A percentile compares a stretch with the other conserved stretches of the same genome.
Conservation (phyloP, 2,797 vertebrate species). For the Poecilia gillii region DNA sequence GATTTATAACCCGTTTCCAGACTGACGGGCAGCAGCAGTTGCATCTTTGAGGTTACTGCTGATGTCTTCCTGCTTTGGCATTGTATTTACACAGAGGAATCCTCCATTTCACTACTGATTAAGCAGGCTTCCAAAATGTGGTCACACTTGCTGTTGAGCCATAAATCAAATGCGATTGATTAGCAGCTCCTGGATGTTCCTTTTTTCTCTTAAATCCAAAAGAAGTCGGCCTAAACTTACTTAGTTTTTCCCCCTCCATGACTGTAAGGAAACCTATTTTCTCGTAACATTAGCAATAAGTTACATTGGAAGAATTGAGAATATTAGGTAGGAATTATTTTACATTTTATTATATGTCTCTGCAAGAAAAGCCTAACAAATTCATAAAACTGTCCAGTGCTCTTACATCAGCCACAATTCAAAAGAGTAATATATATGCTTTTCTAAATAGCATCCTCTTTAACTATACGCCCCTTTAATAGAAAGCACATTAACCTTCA, state of each 20-base stretch:
- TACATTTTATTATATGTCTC: neutral
- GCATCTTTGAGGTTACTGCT: neutral
- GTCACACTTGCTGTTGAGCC: neutral
- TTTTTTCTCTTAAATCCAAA: neutral
- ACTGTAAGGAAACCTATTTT: neutral
- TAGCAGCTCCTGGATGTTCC: neutral
- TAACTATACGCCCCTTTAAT: slow-evolving; percentile 1
- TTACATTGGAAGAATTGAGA: neutral
- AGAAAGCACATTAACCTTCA: slow-evolving; percentile 47
- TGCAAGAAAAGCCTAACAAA: neutral
- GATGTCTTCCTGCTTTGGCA: neutral
- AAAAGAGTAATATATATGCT: neutral
- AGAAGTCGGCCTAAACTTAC: neutral
- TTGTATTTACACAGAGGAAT: neutral
- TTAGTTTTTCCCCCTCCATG: neutral
- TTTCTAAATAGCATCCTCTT: slow-evolving; percentile 24
- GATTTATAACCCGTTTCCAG: neutral
- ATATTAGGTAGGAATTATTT: neutral
- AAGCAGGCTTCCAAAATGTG: neutral
- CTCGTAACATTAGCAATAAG: neutral
- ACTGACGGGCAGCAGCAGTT: neutral
- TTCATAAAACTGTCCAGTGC: neutral
- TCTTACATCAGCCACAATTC: neutral
- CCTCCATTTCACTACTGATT: neutral
- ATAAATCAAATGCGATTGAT: neutral